Percentiles rank a stretch among this genome's conserved stretches.
Conservation (phyloP, 2,797 vertebrate genomes). For the Merluccius polli region DNA sequence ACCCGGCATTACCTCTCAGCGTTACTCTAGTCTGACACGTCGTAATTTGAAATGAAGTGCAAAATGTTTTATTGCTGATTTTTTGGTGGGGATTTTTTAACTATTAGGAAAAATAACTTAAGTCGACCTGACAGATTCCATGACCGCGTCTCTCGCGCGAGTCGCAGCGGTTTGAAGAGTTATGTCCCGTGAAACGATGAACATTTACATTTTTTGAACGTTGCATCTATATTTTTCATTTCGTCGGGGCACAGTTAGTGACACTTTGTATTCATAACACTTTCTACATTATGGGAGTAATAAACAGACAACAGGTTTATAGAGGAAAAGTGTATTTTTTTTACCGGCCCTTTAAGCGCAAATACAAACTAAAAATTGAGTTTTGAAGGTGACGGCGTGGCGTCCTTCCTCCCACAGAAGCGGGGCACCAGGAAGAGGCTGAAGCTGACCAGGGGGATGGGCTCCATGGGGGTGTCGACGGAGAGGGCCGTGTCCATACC, state of each 20-base stretch:
- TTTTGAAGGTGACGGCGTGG: no score
- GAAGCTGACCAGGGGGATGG: slow-evolving; percentile 71
- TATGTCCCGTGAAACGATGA: neutral
- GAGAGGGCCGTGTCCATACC: slow-evolving; percentile 76
- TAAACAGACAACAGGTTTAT: no score
- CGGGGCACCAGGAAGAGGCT: slow-evolving; percentile 76
- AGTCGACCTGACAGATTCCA: neutral
- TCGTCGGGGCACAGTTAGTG: neutral
- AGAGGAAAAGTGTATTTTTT: no score
- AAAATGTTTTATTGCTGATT: neutral
- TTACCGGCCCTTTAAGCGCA: no score
- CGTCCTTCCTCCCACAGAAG: slow-evolving; percentile 59
- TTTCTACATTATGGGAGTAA: no score
- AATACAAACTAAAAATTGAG: no score
- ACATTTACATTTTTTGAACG: neutral
- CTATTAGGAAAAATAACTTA: neutral
- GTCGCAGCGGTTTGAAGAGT: neutral
- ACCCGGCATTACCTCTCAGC: neutral
- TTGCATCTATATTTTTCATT: neutral
- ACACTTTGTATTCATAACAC: neutral
- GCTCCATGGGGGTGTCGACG: slow-evolving; percentile 61
- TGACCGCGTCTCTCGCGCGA: neutral
- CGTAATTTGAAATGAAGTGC: neutral
- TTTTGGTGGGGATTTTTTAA: neutral
- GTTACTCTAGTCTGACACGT: neutral